These are phyloP conservation scores for Xiphophorus birchmanni DNA, from an alignment of 2,797 vertebrate genomes.

Conservation along the genomic window DNA sequence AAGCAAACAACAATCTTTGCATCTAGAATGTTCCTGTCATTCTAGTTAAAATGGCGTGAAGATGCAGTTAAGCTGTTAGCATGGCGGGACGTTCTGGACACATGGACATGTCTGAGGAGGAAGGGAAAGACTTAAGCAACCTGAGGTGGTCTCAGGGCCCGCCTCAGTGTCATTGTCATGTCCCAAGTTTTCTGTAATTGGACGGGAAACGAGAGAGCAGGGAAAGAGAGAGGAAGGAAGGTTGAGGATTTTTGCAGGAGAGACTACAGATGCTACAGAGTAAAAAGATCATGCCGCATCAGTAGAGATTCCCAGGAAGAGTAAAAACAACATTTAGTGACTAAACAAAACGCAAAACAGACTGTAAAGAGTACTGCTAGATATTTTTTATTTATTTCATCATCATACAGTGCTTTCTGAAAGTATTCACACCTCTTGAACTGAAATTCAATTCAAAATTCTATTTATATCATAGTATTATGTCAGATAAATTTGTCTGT, in stretches of 20 bases:
- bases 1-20: constrained; percentile 19
- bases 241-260: constrained; percentile 62
- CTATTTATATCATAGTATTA: too few relatives aligned
- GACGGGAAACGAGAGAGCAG: constrained; percentile 86
- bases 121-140: constrained; percentile 88
- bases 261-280: constrained; percentile 52
- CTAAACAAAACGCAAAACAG: constrained; percentile 20
- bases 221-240: constrained; percentile 77
- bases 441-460: too few relatives aligned
- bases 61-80: constrained; percentile 73
- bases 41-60: constrained; percentile 66
- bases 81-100: constrained; percentile 67
- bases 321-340: constrained; percentile 12
- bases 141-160: constrained; percentile 90
- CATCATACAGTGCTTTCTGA: too few relatives aligned
- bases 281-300: constrained; percentile 39
- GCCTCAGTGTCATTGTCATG: constrained; percentile 96
- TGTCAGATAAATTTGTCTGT: background rate
- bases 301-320: constrained; percentile 33
- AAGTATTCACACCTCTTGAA: too few relatives aligned
- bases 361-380: background rate
- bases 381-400: too few relatives aligned
- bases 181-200: constrained; percentile 93
- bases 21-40: constrained; percentile 63
- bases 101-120: constrained; percentile 70